phyloP scores from a whole-genome alignment of 2,113 vertebrate genomes.

The Perca fluviatilis region DNA sequence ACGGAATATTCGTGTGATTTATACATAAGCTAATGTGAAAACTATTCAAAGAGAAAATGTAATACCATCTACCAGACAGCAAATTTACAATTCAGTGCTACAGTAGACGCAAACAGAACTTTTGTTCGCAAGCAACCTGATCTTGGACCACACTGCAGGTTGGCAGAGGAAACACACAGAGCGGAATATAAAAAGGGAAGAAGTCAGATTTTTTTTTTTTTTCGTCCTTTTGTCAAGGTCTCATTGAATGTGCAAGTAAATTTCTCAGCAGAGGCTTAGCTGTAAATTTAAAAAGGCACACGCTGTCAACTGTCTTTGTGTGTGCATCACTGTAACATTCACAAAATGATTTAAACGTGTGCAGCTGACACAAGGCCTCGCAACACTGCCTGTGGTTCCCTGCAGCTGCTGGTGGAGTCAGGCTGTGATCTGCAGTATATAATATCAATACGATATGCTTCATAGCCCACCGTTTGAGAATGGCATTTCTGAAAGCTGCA shows the following conservation, averaged over 20 bases:
- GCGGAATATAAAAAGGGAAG: slow-evolving; percentile 2
- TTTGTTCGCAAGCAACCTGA: slow-evolving; percentile 21
- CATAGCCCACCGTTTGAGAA: slow-evolving; percentile 26
- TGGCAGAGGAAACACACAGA: slow-evolving; percentile 4
- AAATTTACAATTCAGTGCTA: not conserved
- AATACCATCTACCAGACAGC: not conserved
- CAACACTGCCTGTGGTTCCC: not conserved
- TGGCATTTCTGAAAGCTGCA: slow-evolving; percentile 56
- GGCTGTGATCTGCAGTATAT: slow-evolving; percentile 39
- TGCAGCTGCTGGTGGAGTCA: not conserved
- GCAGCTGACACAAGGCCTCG: slow-evolving; percentile 18
- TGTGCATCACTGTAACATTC: slow-evolving; percentile 19
- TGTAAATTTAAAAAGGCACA: slow-evolving; percentile 10
- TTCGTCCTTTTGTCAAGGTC: not conserved
- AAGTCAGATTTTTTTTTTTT: not conserved
- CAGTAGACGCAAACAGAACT: not conserved
- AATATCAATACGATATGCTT: slow-evolving; percentile 46
- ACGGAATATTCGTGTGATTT: not conserved
- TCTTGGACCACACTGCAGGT: not conserved
- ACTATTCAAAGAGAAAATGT: not conserved
- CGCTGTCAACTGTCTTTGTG: slow-evolving; percentile 22
- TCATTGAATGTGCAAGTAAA: slow-evolving; percentile 24
- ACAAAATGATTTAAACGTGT: slow-evolving; percentile 13
- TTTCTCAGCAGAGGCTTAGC: slow-evolving; percentile 24
- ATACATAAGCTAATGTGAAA: not conserved